Percentiles rank a stretch among this genome's conserved stretches.
Conservation (phyloP, 2,888 invertebrate genomes). For the Venusia cambrica region DNA sequence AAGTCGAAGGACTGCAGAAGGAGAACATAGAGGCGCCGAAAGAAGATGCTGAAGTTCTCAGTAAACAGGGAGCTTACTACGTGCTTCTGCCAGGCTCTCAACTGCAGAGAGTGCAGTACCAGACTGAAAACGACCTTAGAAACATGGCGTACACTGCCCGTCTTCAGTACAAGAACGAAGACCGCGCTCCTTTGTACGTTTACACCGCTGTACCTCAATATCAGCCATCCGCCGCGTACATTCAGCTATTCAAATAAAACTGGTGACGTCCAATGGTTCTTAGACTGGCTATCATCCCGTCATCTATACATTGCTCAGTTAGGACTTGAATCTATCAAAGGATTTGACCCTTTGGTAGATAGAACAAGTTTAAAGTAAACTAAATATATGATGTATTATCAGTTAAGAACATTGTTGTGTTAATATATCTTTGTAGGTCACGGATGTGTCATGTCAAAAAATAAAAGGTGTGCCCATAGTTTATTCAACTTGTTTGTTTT, state of each 20-base stretch:
- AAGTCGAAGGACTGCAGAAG: constrained; percentile 38
- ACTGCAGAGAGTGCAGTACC: constrained; percentile 83
- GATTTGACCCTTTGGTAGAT: too few species aligned
- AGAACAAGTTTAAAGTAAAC: too few species aligned
- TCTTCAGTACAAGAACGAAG: constrained; percentile 83
- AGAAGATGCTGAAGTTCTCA: constrained; percentile 57
- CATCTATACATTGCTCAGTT: too few species aligned
- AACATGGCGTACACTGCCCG: constrained; percentile 85
- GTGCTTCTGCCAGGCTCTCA: constrained; percentile 83
- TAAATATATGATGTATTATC: too few species aligned
- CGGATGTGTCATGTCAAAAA: constrained; percentile 5
- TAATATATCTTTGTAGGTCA: constrained; percentile 6
- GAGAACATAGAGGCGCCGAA: constrained; percentile 50
- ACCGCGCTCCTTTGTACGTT: constrained; percentile 83
- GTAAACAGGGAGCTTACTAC: constrained; percentile 81
- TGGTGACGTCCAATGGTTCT: too few species aligned
- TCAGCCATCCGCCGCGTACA: constrained; percentile 39
- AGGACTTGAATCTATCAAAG: too few species aligned
- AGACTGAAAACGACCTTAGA: constrained; percentile 69
- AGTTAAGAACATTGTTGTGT: too few species aligned
- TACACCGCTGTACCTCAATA: constrained; percentile 72
- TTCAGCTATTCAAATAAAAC: constrained; percentile 43
- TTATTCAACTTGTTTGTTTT: constrained; percentile 12
- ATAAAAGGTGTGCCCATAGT: constrained; percentile 7
- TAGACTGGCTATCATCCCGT: too few species aligned